phyloP scores from a whole-genome alignment of 2,113 vertebrate genomes.

The Ceuthmochares aereus region DNA sequence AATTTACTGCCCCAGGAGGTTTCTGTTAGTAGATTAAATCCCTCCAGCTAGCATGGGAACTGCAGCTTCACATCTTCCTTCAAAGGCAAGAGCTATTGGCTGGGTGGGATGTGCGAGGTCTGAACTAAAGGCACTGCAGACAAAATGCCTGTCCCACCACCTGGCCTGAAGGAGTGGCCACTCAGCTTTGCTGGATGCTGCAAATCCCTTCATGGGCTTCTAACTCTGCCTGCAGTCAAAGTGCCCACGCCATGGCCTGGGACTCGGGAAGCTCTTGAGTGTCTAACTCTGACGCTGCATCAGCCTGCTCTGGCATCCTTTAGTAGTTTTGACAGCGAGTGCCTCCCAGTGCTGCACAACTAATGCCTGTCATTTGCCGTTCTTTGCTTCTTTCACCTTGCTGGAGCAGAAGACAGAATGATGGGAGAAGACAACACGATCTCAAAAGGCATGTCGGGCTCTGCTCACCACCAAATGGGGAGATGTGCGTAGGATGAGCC shows the following conservation, averaged over 20 bases:
- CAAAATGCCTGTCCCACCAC: background rate
- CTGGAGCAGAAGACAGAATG: no score
- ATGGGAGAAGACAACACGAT: background rate
- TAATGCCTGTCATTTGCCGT: accelerated
- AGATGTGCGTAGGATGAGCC: background rate
- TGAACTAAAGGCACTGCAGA: background rate
- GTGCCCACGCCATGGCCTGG: accelerated
- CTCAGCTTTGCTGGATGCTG: background rate
- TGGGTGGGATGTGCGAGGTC: background rate
- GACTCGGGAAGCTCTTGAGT: background rate
- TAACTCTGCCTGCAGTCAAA: background rate
- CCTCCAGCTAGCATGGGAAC: background rate
- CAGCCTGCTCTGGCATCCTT: background rate
- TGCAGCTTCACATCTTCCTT: background rate
- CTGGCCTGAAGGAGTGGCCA: background rate
- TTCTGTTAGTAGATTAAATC: background rate
- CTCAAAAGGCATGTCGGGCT: background rate
- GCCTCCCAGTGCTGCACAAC: background rate
- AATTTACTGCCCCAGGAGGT: background rate
- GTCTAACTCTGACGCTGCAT: background rate
- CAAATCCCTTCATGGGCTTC: background rate
- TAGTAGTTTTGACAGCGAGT: accelerated
- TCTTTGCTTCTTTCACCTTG: background rate
- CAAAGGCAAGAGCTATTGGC: background rate
- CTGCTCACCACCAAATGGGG: accelerated